phyloP scores from a whole-genome alignment of 2,113 vertebrate species.

The Puffinus mauretanicus region DNA sequence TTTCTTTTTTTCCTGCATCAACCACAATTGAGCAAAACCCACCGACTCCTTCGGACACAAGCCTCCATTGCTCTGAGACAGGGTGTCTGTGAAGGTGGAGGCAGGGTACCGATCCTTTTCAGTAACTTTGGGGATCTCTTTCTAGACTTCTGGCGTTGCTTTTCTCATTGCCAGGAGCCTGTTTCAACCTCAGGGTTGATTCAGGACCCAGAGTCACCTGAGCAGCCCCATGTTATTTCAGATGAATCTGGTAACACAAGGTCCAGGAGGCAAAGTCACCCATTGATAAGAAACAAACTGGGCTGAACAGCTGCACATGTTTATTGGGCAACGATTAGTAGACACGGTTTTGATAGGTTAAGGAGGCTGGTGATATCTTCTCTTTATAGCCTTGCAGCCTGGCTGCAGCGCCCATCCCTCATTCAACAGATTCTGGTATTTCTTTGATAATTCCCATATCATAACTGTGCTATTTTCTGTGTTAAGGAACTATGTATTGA shows the following conservation, averaged over 20 bases:
- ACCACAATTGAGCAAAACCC: not conserved
- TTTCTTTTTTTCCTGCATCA: not conserved
- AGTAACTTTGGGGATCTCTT: not conserved
- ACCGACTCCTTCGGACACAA: not conserved
- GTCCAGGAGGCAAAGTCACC: not conserved
- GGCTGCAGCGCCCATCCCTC: not conserved
- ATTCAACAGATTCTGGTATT: not conserved
- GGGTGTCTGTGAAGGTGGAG: not conserved
- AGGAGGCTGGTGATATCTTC: not conserved
- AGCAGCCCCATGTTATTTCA: not conserved
- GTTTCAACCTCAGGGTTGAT: not conserved
- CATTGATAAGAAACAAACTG: not conserved
- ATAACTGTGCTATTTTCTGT: not conserved
- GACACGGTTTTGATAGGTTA: fast-evolving
- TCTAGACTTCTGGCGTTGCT: not conserved
- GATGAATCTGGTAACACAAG: not conserved
- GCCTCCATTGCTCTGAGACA: not conserved
- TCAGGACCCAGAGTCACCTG: not conserved
- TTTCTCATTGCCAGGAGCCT: not conserved
- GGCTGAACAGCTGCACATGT: not conserved
- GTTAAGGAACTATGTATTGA: not conserved
- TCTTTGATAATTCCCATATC: not conserved
- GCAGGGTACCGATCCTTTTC: not conserved
- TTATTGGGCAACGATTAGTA: not conserved
- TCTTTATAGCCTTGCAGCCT: not conserved